phyloP scores from a whole-genome alignment of 2,888 invertebrate species.

The Pterostichus niger region DNA sequence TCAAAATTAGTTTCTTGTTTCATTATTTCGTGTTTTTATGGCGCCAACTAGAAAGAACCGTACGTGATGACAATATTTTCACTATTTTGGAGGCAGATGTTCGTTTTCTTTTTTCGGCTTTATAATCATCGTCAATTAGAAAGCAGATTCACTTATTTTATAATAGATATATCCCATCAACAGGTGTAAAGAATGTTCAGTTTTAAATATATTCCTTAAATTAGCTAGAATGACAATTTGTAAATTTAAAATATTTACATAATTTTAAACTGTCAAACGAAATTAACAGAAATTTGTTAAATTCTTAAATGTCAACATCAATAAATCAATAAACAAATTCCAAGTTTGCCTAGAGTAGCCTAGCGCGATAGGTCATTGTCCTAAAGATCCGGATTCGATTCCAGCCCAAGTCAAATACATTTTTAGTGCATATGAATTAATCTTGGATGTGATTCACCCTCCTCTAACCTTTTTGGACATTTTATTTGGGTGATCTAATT shows the following conservation, averaged over 20 bases:
- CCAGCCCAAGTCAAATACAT: too few relatives aligned
- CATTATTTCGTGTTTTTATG: conserved; percentile 31
- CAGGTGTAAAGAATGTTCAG: neutral
- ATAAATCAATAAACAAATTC: too few relatives aligned
- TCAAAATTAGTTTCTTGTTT: conserved; percentile 41
- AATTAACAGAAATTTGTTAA: too few relatives aligned
- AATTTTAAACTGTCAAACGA: neutral
- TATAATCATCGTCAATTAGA: conserved; percentile 35
- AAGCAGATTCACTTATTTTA: conserved; percentile 38
- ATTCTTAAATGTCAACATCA: too few relatives aligned
- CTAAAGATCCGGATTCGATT: too few relatives aligned
- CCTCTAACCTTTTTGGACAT: too few relatives aligned
- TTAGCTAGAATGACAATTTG: neutral
- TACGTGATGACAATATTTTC: conserved; percentile 51
- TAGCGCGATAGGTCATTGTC: too few relatives aligned
- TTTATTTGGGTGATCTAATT: too few relatives aligned
- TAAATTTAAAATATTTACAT: neutral
- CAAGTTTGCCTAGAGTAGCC: too few relatives aligned
- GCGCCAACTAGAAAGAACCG: conserved; percentile 15
- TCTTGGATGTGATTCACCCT: too few relatives aligned
- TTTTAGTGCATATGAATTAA: too few relatives aligned
- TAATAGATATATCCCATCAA: conserved; percentile 22
- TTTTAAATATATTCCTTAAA: neutral
- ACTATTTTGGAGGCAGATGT: conserved; percentile 10
- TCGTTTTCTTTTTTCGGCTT: conserved; percentile 36